These are phyloP conservation scores for Hormaphis cornu DNA, from an alignment of 1,140 invertebrate species.

Conservation along the genomic window DNA sequence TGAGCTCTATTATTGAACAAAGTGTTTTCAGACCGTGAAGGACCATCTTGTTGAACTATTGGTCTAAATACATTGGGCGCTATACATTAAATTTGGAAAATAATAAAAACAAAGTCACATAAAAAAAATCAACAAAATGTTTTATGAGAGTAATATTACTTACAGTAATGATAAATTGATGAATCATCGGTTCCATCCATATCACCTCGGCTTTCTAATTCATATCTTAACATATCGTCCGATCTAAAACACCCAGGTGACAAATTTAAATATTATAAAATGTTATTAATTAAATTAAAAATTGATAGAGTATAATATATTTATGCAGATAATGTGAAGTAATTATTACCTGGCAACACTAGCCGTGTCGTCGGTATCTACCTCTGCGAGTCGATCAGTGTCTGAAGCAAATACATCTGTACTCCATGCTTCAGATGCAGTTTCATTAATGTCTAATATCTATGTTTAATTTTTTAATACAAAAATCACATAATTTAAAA, in stretches of 20 bases:
- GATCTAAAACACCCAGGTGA: constrained; percentile 44
- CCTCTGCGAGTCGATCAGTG: constrained; percentile 81
- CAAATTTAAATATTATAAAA: not conserved
- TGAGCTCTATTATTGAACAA: not conserved
- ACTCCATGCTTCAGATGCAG: constrained; percentile 92
- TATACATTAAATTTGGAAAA: not conserved
- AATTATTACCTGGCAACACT: constrained; percentile 54
- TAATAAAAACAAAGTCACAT: not conserved
- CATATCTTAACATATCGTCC: constrained; percentile 60
- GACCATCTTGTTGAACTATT: constrained; percentile 7
- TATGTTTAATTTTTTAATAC: constrained; percentile 30
- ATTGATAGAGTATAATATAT: not conserved
- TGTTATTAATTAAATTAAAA: not conserved
- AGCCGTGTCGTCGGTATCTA: constrained; percentile 69
- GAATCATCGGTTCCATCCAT: constrained; percentile 20
- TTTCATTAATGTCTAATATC: constrained; percentile 69
- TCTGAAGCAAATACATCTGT: constrained; percentile 92
- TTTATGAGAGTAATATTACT: not conserved
- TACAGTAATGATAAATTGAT: constrained; percentile 24
- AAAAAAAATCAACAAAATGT: not conserved
- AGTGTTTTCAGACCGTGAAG: not conserved
- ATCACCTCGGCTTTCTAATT: constrained; percentile 48
- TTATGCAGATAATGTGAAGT: not conserved
- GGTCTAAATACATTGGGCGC: constrained; percentile 27
- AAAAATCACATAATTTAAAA: not conserved